Evolutionary conservation across 2,797 vertebrate genomes (phyloP).

Genomic region (Anguilla anguilla): DNA sequence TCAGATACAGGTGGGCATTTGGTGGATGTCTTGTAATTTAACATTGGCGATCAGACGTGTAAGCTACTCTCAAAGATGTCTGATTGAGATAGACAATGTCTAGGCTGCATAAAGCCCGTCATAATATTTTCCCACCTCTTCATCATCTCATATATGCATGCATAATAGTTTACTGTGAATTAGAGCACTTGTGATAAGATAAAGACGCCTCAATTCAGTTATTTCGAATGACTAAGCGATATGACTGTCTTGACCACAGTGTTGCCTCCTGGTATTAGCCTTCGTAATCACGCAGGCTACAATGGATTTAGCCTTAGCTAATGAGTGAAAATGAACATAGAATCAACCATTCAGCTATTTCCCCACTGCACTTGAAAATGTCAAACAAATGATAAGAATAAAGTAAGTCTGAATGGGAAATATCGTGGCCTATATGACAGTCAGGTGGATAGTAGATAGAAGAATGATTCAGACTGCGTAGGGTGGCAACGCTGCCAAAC

Average conservation of each 20-base stretch:
- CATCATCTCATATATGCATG: background rate
- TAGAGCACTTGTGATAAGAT: background rate
- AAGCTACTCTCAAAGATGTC: background rate
- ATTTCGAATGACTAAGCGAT: background rate
- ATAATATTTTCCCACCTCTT: background rate
- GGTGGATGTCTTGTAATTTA: background rate
- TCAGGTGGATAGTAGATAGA: background rate
- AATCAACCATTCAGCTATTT: background rate
- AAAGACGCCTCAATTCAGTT: background rate
- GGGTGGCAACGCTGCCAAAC: conserved; percentile 12
- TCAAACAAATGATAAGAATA: background rate
- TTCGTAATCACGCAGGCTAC: background rate
- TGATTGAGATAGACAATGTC: background rate
- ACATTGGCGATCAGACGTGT: background rate
- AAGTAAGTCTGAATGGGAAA: background rate
- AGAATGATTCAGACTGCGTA: conserved; percentile 24
- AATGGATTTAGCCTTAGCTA: background rate
- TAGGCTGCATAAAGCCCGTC: background rate
- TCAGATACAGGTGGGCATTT: background rate
- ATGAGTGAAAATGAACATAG: background rate
- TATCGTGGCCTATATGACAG: background rate
- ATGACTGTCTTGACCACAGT: background rate
- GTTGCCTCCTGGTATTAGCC: background rate
- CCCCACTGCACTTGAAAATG: background rate
- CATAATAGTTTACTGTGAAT: background rate